Base-by-base conservation (phyloP, 2,113 vertebrate species). In the Esox niger region DNA sequence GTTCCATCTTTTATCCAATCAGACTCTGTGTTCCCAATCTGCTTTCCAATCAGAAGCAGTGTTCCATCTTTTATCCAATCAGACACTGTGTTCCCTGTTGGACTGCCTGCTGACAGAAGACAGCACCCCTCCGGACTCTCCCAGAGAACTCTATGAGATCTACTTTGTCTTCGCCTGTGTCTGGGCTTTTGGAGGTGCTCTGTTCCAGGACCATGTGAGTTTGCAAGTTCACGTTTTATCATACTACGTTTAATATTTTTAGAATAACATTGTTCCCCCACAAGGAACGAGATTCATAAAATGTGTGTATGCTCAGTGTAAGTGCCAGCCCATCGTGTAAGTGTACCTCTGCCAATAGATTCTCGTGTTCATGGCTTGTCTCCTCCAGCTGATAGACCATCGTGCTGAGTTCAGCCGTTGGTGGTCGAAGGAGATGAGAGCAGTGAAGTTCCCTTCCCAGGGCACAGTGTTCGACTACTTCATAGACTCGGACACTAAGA, bases 391-490 rank as follows among this genome's bases (percentile, higher is more conserved):
- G 73, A 92, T 92, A 79, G 91, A 93, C 88, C 91, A 93, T 75
- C 87, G 91, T 2, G 56, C 90, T 10, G 90, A 94, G 84, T 94
- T 95, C 84, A 94, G 90, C 77, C 93, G 92, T 69, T 95, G 91
- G 90, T 90, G 88, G 89, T 88, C 87, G 64, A 94, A 95, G 87
- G 90, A 88, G 87, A 93, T 94, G 93, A 91, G 89, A 84, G 82
- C 86, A 2, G 89, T 93, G 75, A 91, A 90, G 77, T 93, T 93
- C 84, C 91, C 90, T 32, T 93, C 91, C 29, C 80, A 88, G 80
- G 92, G 93, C 66, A 89, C 91, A 3, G 90, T 95, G 77, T 96
- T 96, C 84, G 93, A 96, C 91, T 95, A 94, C 77, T 93, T 88
- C 70, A 85, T 94, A 61, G 86, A 93, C 83, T 77, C 87, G n/a